Evolutionary conservation across 1,140 invertebrate genomes (phyloP), one percentile per base, ranked within the genome.

Genomic region (Drosophila lacteicornis): DNA sequence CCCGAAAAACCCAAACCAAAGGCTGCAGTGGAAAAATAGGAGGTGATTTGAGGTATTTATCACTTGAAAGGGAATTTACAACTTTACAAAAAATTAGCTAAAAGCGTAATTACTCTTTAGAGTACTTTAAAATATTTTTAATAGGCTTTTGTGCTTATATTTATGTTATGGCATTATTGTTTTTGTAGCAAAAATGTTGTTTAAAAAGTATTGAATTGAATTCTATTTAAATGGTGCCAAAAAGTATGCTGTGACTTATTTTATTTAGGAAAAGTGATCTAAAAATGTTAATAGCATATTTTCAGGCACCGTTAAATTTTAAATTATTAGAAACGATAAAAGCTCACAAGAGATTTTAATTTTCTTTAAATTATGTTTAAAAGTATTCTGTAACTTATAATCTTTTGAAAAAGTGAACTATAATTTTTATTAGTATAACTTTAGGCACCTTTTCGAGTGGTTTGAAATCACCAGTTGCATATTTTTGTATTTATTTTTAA

Each of bases 1-100:
- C n/a, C 75, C 49, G 22, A 63, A 55, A 77, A 76, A n/a, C 38
- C 25, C 13, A 53, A 55, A 70, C 36, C 38, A 66, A 40, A 17
- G 17, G 13, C 2, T 50, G 22, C 67, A 70, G 40, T 6, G 47
- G 8, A 11, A 68, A 38, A 38, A 19, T 42, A 15, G 4, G 0
- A 53, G 22, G 5, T 22, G 2, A 9, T 22, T 15, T 11, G n/a
- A 1, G 8, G 2, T 55, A 38, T 9, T 9, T 22, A 7, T 27
- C 7, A 53, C 4, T 53, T 0, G 2, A 53, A 36, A 22, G 13
- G 3, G 19, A 22, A 22, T 40, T 11, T 55, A 0, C n/a, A 38
- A 55, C 22, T 30, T 30, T 22, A 9, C 9, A 0, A 15, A 13
- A 15, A 53, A 55, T 15, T 11, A 5, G 33, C 9, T 55, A 3